Evolutionary conservation across 1,140 invertebrate species (phyloP).

Genomic region (Aphidius gifuensis): DNA sequence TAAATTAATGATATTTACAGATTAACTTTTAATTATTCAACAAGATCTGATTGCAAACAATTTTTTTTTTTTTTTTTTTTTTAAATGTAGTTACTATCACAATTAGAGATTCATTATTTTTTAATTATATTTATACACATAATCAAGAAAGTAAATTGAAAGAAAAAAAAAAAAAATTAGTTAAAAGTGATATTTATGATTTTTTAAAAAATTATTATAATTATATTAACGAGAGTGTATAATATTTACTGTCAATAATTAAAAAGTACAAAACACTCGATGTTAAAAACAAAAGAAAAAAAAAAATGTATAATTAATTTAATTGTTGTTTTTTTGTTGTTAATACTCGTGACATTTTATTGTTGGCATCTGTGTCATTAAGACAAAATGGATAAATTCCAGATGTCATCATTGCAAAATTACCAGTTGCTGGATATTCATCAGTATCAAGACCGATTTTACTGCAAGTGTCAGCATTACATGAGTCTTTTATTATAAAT

Average conservation of each 20-base stretch:
- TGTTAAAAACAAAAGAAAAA: too few species aligned
- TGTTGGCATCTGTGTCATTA: neutral
- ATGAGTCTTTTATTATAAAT: slow-evolving; percentile 23
- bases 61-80: too few species aligned
- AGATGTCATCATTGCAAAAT: slow-evolving; percentile 32
- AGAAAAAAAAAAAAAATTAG: too few species aligned
- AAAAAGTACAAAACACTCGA: slow-evolving; percentile 49
- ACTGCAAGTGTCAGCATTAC: slow-evolving; percentile 27
- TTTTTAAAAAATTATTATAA: slow-evolving; percentile 13
- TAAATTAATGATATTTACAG: too few species aligned
- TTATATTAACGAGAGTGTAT: slow-evolving; percentile 34
- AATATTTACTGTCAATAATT: slow-evolving; percentile 41
- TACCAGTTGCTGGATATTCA: slow-evolving; percentile 26
- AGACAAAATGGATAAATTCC: slow-evolving; percentile 35
- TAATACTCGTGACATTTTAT: slow-evolving; percentile 2
- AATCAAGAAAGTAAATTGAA: too few species aligned
- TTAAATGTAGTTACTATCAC: too few species aligned
- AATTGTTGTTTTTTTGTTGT: too few species aligned
- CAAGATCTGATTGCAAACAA: too few species aligned
- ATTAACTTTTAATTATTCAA: too few species aligned
- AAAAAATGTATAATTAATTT: too few species aligned
- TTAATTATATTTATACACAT: too few species aligned
- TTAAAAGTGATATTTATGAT: slow-evolving; percentile 1
- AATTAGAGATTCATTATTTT: too few species aligned
- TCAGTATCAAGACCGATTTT: slow-evolving; percentile 32